Percentiles rank a stretch among this genome's conserved stretches.
These are phyloP conservation scores for Rhinoderma darwinii DNA, from an alignment of 2,113 vertebrate species.

Conservation along the genomic window DNA sequence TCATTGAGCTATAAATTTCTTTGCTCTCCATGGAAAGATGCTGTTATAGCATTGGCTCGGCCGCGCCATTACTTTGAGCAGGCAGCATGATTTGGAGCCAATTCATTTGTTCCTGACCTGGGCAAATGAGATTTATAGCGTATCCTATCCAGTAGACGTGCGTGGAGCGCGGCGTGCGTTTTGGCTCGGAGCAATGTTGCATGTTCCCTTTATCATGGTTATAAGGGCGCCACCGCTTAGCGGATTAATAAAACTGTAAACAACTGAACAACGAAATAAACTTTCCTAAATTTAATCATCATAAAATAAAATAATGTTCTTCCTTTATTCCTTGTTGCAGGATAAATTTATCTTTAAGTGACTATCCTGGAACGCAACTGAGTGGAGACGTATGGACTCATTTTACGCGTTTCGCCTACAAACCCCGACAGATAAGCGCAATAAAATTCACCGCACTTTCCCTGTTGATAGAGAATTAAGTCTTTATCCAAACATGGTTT, in stretches of 20 bases:
- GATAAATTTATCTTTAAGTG: not conserved
- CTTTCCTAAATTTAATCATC: slow-evolving; percentile 24
- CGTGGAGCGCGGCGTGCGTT: not conserved
- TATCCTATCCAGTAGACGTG: not conserved
- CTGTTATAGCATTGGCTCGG: slow-evolving; percentile 27
- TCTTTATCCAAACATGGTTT: too few species aligned
- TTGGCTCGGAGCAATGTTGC: not conserved
- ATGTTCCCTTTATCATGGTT: slow-evolving; percentile 17
- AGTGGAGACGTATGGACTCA: not conserved
- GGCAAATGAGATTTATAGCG: slow-evolving; percentile 38
- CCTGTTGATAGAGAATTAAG: not conserved
- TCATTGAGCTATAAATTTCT: slow-evolving; percentile 53
- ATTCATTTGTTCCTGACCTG: slow-evolving; percentile 51
- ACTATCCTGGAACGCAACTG: not conserved
- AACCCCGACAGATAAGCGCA: not conserved
- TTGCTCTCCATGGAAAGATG: slow-evolving; percentile 31
- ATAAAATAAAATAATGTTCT: slow-evolving; percentile 28
- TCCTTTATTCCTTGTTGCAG: not conserved
- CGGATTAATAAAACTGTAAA: slow-evolving; percentile 40
- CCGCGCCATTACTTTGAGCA: slow-evolving; percentile 35
- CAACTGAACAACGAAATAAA: slow-evolving; percentile 14
- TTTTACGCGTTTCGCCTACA: not conserved
- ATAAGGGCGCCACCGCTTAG: slow-evolving; percentile 1
- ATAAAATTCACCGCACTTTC: not conserved
- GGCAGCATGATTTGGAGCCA: slow-evolving; percentile 50